phyloP scores from a whole-genome alignment of 2,113 vertebrate species.

The Thunnus maccoyii region DNA sequence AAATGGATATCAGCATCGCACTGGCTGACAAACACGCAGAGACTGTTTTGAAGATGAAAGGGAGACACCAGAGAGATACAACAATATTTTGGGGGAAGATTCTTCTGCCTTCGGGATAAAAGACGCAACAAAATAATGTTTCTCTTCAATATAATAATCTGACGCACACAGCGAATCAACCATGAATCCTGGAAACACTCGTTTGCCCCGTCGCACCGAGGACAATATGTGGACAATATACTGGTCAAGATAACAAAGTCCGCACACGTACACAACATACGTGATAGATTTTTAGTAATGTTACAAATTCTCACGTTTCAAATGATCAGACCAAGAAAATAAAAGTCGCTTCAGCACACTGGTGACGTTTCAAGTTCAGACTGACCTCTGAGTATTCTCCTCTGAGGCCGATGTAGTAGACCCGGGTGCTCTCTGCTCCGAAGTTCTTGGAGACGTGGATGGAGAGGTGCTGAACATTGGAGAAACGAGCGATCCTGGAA shows the following conservation, averaged over 20 bases:
- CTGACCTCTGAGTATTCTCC: conserved; percentile 95
- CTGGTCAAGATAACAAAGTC: no score
- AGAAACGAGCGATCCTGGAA: conserved; percentile 94
- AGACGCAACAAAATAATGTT: conserved; percentile 1
- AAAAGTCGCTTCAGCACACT: not conserved
- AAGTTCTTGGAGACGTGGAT: conserved; percentile 98
- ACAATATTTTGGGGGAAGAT: not conserved
- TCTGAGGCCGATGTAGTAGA: conserved; percentile 95
- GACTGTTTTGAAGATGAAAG: not conserved
- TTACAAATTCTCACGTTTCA: not conserved
- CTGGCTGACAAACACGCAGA: not conserved
- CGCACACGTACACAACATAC: no score
- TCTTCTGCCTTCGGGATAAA: not conserved
- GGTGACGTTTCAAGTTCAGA: not conserved
- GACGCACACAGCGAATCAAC: not conserved
- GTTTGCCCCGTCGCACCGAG: no score
- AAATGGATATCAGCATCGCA: no score
- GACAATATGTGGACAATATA: no score
- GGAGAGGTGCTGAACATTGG: conserved; percentile 93
- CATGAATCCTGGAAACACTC: no score
- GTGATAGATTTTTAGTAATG: no score
- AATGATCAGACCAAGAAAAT: not conserved
- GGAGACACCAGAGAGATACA: not conserved
- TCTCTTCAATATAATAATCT: not conserved
- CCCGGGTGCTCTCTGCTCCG: conserved; percentile 91